These are phyloP conservation scores for Gymnocheta viridis DNA, from an alignment of 2,888 invertebrate species.

Conservation along the genomic window DNA sequence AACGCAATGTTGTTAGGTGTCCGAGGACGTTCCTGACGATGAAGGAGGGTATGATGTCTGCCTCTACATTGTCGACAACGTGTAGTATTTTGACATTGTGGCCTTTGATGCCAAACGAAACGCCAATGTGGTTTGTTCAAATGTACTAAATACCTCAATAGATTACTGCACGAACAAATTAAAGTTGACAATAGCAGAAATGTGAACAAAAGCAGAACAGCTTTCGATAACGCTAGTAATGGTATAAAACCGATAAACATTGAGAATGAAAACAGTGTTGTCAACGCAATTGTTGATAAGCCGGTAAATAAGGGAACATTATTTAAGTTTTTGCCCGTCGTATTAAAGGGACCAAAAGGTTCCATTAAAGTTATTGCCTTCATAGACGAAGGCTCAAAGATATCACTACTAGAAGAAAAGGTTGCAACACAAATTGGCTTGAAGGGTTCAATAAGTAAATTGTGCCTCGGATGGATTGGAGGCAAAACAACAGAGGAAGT, in stretches of 20 bases:
- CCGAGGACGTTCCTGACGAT: no score
- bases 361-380: slow-evolving; percentile 44
- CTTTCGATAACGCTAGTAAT: background rate
- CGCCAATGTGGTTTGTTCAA: slow-evolving; percentile 26
- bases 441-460: slow-evolving; percentile 34
- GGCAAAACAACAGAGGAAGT: slow-evolving; percentile 47
- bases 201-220: background rate
- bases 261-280: slow-evolving; percentile 38
- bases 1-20: no score
- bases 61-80: no score
- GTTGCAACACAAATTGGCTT: slow-evolving; percentile 46
- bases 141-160: slow-evolving; percentile 9
- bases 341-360: slow-evolving; percentile 30
- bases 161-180: slow-evolving; percentile 26
- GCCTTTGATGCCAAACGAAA: slow-evolving; percentile 4
- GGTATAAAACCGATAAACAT: background rate
- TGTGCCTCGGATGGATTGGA: slow-evolving; percentile 35
- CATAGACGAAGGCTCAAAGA: slow-evolving; percentile 62
- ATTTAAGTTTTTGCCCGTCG: slow-evolving; percentile 53
- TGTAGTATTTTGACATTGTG: no score
- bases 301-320: slow-evolving; percentile 4
- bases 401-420: slow-evolving; percentile 48
- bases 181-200: background rate
- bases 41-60: no score
- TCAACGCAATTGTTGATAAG: slow-evolving; percentile 18